Evolutionary conservation across 2,888 invertebrate species (phyloP).

Genomic region (Pseudoips prasinana): DNA sequence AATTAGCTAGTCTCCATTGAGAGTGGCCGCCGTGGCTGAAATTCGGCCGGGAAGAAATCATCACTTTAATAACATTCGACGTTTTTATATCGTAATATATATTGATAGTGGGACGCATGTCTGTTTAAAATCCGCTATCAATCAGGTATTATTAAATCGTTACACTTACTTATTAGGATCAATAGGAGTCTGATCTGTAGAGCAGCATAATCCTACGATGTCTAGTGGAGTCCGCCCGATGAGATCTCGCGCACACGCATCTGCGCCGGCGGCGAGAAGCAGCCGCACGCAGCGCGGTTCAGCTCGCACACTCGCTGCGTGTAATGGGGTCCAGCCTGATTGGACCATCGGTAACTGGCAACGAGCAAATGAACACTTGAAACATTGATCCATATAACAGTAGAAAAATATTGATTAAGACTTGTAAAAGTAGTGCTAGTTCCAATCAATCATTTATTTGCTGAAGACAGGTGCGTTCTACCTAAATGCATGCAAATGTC

Average conservation of each 20-base stretch:
- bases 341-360: slow-evolving; percentile 54
- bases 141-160: no score
- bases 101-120: no score
- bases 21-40: no score
- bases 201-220: slow-evolving; percentile 26
- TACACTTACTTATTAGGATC: slow-evolving; percentile 12
- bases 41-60: no score
- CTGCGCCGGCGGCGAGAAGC: slow-evolving; percentile 31
- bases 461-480: no score
- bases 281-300: slow-evolving; percentile 33
- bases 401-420: background rate
- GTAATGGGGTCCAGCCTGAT: slow-evolving; percentile 78
- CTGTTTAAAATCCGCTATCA: no score
- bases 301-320: slow-evolving; percentile 73
- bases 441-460: no score
- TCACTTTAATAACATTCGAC: no score
- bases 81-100: no score
- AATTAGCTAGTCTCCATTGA: no score
- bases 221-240: slow-evolving; percentile 30
- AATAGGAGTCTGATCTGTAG: slow-evolving; percentile 6
- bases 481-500: no score
- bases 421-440: no score
- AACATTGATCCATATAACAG: background rate
- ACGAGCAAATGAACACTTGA: background rate
- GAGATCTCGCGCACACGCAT: slow-evolving; percentile 18